A percentile compares a stretch with the other conserved stretches of the same genome.
Evolutionary conservation across 1,140 invertebrate species (phyloP).

Genomic region (Acromyrmex echinatior): DNA sequence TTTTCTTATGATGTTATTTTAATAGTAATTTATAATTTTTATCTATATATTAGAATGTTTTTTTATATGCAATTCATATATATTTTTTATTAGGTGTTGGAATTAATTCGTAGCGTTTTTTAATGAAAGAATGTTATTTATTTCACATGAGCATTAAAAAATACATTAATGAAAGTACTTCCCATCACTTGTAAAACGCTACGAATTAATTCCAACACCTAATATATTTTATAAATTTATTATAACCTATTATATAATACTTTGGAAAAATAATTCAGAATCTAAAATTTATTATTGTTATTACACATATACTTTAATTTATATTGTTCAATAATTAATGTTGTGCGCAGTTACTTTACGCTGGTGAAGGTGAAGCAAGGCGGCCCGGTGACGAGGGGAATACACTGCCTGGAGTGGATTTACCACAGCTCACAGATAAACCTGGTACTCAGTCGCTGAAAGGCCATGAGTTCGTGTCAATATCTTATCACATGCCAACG

Average conservation of each 20-base stretch:
- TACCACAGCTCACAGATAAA: constrained; percentile 89
- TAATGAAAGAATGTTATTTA: too few species aligned
- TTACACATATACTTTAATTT: not conserved
- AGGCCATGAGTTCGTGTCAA: constrained; percentile 98
- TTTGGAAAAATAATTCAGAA: not conserved
- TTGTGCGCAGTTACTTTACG: constrained; percentile 91
- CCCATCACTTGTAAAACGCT: too few species aligned
- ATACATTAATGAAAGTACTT: too few species aligned
- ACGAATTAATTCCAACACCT: too few species aligned
- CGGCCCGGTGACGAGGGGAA: constrained; percentile 91
- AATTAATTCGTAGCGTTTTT: too few species aligned
- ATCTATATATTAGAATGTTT: not conserved
- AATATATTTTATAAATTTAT: not conserved
- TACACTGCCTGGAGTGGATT: constrained; percentile 83
- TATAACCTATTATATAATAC: too few species aligned
- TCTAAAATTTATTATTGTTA: not conserved
- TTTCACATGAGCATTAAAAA: too few species aligned
- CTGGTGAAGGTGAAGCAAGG: constrained; percentile 96
- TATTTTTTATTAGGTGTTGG: too few species aligned
- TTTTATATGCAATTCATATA: not conserved
- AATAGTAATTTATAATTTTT: constrained; percentile 13
- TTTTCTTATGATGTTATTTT: not conserved
- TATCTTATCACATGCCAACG: constrained; percentile 99
- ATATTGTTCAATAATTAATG: not conserved
- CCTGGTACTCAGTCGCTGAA: constrained; percentile 94